Conservation (phyloP, 2,888 invertebrate species). For the Meandrusa payeni region DNA sequence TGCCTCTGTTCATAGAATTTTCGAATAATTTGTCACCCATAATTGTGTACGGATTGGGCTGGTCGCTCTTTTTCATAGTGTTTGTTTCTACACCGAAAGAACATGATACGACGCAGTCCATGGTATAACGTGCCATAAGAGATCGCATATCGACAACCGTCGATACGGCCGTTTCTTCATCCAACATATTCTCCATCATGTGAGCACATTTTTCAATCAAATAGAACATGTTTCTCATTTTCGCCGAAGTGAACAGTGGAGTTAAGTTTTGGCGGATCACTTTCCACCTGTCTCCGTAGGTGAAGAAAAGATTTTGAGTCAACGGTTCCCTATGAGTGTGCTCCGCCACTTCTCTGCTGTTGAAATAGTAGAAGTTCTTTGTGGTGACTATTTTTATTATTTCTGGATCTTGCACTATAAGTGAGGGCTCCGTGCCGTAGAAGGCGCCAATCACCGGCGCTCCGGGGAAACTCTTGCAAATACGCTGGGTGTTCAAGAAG, state of each 20-base stretch:
- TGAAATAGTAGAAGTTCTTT: conserved; percentile 60
- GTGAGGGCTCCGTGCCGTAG: conserved; percentile 53
- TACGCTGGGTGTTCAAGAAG: conserved; percentile 35
- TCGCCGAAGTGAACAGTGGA: conserved; percentile 54
- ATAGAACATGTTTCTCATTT: conserved; percentile 63
- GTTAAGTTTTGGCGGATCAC: conserved; percentile 54
- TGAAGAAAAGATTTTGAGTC: conserved; percentile 45
- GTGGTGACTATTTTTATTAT: conserved; percentile 49
- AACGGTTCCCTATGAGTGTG: conserved; percentile 43
- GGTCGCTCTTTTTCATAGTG: conserved; percentile 37
- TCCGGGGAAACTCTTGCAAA: conserved; percentile 46
- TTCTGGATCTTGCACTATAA: conserved; percentile 53
- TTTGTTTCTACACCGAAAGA: conserved; percentile 54
- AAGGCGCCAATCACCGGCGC: conserved; percentile 53
- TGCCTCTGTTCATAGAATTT: conserved; percentile 33
- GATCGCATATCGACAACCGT: conserved; percentile 38
- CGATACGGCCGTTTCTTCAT: conserved; percentile 29
- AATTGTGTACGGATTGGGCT: conserved; percentile 40
- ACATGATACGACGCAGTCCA: conserved; percentile 53
- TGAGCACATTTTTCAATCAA: conserved; percentile 44
- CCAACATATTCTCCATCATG: conserved; percentile 43
- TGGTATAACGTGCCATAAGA: conserved; percentile 47
- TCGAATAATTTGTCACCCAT: conserved; percentile 46
- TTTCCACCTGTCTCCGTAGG: conserved; percentile 56
- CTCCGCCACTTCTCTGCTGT: conserved; percentile 45